These are phyloP conservation scores for Arctia plantaginis DNA, from an alignment of 2,888 invertebrate genomes.

Conservation along the genomic window DNA sequence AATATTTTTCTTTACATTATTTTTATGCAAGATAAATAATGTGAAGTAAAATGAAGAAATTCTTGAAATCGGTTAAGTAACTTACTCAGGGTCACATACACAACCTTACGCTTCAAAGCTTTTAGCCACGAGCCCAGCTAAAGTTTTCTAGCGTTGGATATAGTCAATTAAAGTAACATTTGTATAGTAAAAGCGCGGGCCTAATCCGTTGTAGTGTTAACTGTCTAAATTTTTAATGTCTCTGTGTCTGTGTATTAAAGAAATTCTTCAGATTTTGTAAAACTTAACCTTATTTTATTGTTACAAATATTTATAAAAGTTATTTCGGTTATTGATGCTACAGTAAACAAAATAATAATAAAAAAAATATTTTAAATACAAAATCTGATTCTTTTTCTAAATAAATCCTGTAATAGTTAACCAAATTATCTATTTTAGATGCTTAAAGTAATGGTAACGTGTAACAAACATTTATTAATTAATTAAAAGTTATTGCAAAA, in stretches of 20 bases:
- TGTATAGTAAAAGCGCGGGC: slow-evolving; percentile 55
- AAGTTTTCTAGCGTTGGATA: slow-evolving; percentile 80
- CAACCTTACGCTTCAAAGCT: slow-evolving; percentile 75
- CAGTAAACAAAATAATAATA: slow-evolving; percentile 40
- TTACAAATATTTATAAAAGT: background rate
- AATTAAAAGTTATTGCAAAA: slow-evolving; percentile 54
- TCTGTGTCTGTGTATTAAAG: slow-evolving; percentile 25
- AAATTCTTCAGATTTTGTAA: slow-evolving; percentile 37
- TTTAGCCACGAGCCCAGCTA: slow-evolving; percentile 83
- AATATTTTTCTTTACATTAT: background rate
- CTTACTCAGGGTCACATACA: slow-evolving; percentile 59
- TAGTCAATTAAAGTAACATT: slow-evolving; percentile 72
- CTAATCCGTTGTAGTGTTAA: slow-evolving; percentile 59
- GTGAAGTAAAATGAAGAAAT: background rate
- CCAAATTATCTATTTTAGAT: slow-evolving; percentile 32
- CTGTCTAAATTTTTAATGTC: slow-evolving; percentile 31
- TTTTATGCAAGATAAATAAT: background rate
- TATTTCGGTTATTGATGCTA: slow-evolving; percentile 4
- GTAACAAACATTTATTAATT: slow-evolving; percentile 35
- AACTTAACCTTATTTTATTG: background rate
- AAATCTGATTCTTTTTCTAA: slow-evolving; percentile 32
- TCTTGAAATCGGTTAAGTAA: slow-evolving; percentile 8
- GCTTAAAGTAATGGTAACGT: slow-evolving; percentile 41
- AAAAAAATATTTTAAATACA: background rate
- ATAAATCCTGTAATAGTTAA: slow-evolving; percentile 24